Conservation (phyloP, 1,140 invertebrate species). For the Ceratina japonica region DNA sequence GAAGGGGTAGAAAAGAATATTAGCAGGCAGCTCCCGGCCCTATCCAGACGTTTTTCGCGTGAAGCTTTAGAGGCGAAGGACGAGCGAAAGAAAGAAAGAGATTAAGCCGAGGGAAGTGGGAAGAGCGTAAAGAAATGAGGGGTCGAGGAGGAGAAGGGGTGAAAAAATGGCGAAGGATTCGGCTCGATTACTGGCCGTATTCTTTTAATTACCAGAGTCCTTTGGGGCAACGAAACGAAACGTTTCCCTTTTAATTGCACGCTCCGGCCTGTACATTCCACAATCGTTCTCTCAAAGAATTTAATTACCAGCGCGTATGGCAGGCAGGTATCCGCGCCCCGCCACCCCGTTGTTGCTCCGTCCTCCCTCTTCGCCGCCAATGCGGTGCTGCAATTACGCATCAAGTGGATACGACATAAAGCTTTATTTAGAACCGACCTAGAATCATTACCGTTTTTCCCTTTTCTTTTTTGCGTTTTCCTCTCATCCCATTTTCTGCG, state of each 20-base stretch:
- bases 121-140: not conserved
- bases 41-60: slow-evolving; percentile 33
- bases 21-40: slow-evolving; percentile 66
- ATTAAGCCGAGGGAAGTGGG: slow-evolving; percentile 6
- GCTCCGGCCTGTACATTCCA: slow-evolving; percentile 74
- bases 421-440: slow-evolving; percentile 67
- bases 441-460: slow-evolving; percentile 39
- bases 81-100: slow-evolving; percentile 30
- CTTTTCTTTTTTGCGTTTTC: slow-evolving; percentile 6
- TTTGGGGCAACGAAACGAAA: slow-evolving; percentile 73
- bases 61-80: slow-evolving; percentile 9
- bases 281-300: slow-evolving; percentile 78
- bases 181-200: slow-evolving; percentile 74
- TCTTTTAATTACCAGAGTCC: slow-evolving; percentile 78
- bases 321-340: slow-evolving; percentile 59
- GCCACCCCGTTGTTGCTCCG: slow-evolving; percentile 38
- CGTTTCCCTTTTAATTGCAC: slow-evolving; percentile 79
- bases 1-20: slow-evolving; percentile 68
- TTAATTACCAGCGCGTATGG: slow-evolving; percentile 75
- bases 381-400: slow-evolving; percentile 61
- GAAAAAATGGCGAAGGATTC: slow-evolving; percentile 57
- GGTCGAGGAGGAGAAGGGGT: slow-evolving; percentile 2
- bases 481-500: not conserved
- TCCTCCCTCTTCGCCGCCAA: slow-evolving; percentile 11
- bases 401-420: slow-evolving; percentile 68